phyloP scores from a whole-genome alignment of 2,113 vertebrate genomes.

The Perca schrenkii region DNA sequence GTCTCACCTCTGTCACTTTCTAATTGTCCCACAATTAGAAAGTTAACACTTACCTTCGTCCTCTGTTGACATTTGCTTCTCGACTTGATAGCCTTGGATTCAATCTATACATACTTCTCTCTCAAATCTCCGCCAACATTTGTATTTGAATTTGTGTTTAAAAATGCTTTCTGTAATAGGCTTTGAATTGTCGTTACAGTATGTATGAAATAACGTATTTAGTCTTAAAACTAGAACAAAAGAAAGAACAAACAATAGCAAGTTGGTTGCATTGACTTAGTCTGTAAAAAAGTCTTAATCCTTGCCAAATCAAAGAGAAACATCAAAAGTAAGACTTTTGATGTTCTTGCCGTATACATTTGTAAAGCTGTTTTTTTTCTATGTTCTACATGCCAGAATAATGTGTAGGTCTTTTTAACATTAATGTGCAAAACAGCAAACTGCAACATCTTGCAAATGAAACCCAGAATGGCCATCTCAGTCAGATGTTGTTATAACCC shows the following conservation, averaged over 20 bases:
- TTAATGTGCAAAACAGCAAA: conserved; percentile 28
- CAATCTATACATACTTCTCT: neutral
- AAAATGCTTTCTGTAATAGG: neutral
- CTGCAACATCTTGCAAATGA: conserved; percentile 42
- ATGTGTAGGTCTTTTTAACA: conserved; percentile 18
- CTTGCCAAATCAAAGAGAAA: neutral
- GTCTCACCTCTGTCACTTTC: conserved; percentile 30
- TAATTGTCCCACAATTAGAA: conserved; percentile 42
- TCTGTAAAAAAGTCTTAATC: neutral
- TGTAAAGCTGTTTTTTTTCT: neutral
- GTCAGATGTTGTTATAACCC: conserved; percentile 50
- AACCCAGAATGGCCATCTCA: conserved; percentile 31
- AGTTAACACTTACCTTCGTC: conserved; percentile 18
- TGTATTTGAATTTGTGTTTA: neutral
- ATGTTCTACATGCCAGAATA: conserved; percentile 33
- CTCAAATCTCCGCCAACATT: neutral
- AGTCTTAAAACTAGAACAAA: neutral
- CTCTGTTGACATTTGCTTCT: conserved; percentile 8
- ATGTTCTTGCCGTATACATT: neutral
- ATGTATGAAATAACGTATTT: conserved; percentile 4
- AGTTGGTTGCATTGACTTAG: neutral
- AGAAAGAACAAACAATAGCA: neutral
- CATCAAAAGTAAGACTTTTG: neutral
- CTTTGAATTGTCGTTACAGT: neutral
- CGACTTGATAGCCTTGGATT: neutral